Conservation (phyloP, 2,888 invertebrate species). For the Sialis lutaria region DNA sequence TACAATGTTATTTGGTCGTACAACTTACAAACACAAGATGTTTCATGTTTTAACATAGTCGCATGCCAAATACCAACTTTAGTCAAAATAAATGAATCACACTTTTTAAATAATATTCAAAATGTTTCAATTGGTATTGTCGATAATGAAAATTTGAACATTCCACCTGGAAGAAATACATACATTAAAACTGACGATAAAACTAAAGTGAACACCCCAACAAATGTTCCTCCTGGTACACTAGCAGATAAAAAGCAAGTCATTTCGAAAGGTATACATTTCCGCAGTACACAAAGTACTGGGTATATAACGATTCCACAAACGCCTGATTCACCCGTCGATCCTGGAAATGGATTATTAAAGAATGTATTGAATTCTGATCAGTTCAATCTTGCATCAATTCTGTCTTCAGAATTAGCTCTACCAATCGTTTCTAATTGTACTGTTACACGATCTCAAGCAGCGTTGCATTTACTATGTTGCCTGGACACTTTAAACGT, state of each 20-base stretch:
- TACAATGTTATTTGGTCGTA: slow-evolving; percentile 93
- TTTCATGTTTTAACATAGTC: slow-evolving; percentile 70
- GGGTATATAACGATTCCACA: slow-evolving; percentile 13
- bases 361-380: slow-evolving; percentile 3
- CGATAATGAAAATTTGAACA: slow-evolving; percentile 14
- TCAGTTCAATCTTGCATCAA: slow-evolving; percentile 31
- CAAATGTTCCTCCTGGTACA: background rate
- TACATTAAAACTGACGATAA: slow-evolving; percentile 14
- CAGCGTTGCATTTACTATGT: slow-evolving; percentile 77
- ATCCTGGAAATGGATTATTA: slow-evolving; percentile 17
- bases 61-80: slow-evolving; percentile 45
- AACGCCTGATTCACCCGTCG: slow-evolving; percentile 28
- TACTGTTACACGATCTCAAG: slow-evolving; percentile 65
- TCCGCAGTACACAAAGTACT: slow-evolving; percentile 1
- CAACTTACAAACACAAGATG: slow-evolving; percentile 42
- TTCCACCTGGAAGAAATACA: background rate
- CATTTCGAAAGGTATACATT: background rate
- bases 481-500: slow-evolving; percentile 78
- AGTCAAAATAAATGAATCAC: slow-evolving; percentile 1
- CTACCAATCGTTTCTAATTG: slow-evolving; percentile 54
- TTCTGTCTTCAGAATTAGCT: slow-evolving; percentile 66
- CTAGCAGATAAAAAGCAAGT: background rate
- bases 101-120: slow-evolving; percentile 1
- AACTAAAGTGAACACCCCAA: slow-evolving; percentile 5
- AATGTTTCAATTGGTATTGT: slow-evolving; percentile 1